Conservation (phyloP, 2,797 vertebrate genomes). For the Chaetophractus vellerosus region DNA sequence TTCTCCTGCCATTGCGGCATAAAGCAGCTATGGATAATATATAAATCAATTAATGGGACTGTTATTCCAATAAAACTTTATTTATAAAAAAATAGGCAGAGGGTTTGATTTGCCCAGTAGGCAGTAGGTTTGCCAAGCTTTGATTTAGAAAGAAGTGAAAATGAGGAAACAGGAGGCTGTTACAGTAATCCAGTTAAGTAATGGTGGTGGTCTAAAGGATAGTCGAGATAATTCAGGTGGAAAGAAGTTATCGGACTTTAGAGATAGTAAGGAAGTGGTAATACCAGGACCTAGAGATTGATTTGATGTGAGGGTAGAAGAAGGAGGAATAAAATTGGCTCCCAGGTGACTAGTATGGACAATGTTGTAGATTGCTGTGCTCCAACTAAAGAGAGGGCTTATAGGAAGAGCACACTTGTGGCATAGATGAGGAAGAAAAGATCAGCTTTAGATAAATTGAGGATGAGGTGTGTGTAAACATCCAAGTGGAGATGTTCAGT, state of each 20-base stretch:
- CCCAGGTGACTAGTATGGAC: not conserved
- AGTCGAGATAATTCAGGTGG: not conserved
- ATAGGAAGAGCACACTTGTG: not conserved
- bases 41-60: not conserved
- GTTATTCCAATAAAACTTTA: not conserved
- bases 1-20: not conserved
- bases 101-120: not conserved
- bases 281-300: not conserved
- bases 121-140: not conserved
- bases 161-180: not conserved
- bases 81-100: not conserved
- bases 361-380: not conserved
- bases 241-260: not conserved
- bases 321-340: not conserved
- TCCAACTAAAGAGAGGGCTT: not conserved
- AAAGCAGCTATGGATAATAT: not conserved
- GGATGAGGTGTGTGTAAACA: not conserved
- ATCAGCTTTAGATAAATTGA: not conserved
- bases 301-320: not conserved
- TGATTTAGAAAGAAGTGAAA: conserved; percentile 24
- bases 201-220: not conserved
- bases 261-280: not conserved
- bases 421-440: not conserved
- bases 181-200: not conserved
- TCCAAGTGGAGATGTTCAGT: not conserved